Conservation (phyloP, 2,888 invertebrate species). For the Mythimna vitellina region DNA sequence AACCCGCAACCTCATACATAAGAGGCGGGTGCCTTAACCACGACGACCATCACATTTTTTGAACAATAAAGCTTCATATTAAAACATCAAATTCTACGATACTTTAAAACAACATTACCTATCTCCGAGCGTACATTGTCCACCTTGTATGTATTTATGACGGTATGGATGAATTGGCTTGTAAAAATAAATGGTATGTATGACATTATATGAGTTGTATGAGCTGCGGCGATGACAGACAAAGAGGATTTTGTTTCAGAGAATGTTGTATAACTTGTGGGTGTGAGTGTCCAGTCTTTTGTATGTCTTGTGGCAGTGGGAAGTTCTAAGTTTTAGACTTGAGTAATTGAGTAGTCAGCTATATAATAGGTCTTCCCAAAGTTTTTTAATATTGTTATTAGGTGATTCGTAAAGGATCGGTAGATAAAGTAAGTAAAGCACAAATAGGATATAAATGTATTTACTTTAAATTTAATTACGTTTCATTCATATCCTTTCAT, state of each 20-base stretch:
- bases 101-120: not conserved
- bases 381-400: too few species aligned
- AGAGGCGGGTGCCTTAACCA: too few species aligned
- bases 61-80: not conserved
- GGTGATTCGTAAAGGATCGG: too few species aligned
- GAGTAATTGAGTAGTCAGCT: not conserved
- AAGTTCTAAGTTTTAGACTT: not conserved
- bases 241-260: conserved; percentile 23
- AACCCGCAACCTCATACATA: too few species aligned
- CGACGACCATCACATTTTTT: too few species aligned
- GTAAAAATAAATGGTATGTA: conserved; percentile 33
- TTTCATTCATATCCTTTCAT: too few species aligned
- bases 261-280: not conserved
- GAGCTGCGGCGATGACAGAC: conserved; percentile 25
- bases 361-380: too few species aligned
- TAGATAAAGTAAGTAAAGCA: too few species aligned
- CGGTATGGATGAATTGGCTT: conserved; percentile 29
- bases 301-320: not conserved
- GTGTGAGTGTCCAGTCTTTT: not conserved
- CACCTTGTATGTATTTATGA: conserved; percentile 13
- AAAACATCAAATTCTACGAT: not conserved
- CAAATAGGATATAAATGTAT: too few species aligned
- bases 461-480: too few species aligned
- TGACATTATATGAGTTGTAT: conserved; percentile 18
- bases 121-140: conserved; percentile 26